A percentile compares a stretch with the other conserved stretches of the same genome.
Evolutionary conservation across 2,797 vertebrate genomes (phyloP).

Genomic region (Scarus forsteni): DNA sequence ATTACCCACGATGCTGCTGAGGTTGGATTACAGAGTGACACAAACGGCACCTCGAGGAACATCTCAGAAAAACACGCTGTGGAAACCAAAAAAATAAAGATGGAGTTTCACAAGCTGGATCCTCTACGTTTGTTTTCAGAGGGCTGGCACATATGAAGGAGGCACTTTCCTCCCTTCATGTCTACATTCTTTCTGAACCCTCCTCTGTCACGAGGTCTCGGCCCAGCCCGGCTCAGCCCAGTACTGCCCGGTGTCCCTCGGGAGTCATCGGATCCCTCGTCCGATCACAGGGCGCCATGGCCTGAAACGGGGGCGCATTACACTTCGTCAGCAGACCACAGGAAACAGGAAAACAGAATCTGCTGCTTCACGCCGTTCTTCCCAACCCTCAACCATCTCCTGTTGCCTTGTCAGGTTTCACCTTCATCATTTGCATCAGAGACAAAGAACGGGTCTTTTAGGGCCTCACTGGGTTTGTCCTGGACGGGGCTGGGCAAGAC

Average conservation of each 20-base stretch:
- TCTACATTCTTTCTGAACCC: conserved; percentile 32
- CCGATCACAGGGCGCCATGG: conserved; percentile 65
- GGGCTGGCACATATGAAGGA: neutral
- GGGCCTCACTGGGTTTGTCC: conserved; percentile 7
- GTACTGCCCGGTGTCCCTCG: conserved; percentile 22
- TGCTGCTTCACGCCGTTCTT: conserved; percentile 69
- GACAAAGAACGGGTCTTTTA: conserved; percentile 25
- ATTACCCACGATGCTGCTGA: conserved; percentile 40
- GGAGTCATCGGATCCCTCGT: conserved; percentile 71
- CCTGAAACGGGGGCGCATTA: conserved; percentile 68
- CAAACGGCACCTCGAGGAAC: conserved; percentile 38
- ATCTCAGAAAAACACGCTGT: conserved; percentile 21
- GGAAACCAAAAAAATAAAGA: conserved; percentile 9
- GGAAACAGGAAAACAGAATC: conserved; percentile 77
- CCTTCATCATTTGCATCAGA: conserved; percentile 44
- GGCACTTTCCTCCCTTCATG: too few relatives aligned
- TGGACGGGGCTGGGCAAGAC: neutral
- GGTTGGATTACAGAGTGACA: conserved; percentile 48
- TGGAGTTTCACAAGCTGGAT: conserved; percentile 7
- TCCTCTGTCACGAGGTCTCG: conserved; percentile 16
- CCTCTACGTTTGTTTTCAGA: conserved; percentile 15
- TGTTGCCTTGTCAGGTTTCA: conserved; percentile 65
- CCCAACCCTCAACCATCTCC: conserved; percentile 56
- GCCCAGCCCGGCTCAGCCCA: neutral
- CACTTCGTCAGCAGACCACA: conserved; percentile 79